Base-by-base conservation (phyloP, 2,113 vertebrate species). In the Scomber japonicus region DNA sequence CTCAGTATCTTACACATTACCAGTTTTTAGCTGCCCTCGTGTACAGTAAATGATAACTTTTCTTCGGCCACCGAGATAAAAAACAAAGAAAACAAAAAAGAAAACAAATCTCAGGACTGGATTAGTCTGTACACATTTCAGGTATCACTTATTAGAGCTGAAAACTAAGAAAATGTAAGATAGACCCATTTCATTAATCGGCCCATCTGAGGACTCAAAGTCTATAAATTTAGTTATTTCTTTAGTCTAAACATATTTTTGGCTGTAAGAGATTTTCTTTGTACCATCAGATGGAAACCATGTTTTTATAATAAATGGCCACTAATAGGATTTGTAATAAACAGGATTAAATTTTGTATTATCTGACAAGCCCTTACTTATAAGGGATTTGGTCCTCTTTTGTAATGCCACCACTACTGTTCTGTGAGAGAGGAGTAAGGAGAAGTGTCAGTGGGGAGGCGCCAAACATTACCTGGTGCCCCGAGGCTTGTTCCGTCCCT, bases 401-500 rank as follows among this genome's bases (percentile, higher is more conserved):
- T 55, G 19, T 67, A 30, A 48, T 60, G 50, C 17, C 48, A 21
- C 13, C 2, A 27, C 30, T 48, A 3, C 45, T 65, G 64, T 59
- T 11, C 65, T 57, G 17, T 57, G 55, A 15, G 30, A 81, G 59
- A 77, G 49, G 53, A 75, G 61, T 27, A 17, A 57, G 55, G n/a
- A 78, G 57, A 55, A 68, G 67, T 68, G 71, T 81, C 46, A 61
- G 60, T 78, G 66, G 69, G 53, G 35, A 76, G 66, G 78, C 4
- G 7, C 24, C 2, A 5, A 69, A 61, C 69, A 75, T 87, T 75
- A 88, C 87, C 91, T 88, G 84, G 70, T 83, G 48, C 82, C 84
- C 70, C 27, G 63, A 71, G 88, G 89, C 88, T 71, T 81, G 75
- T 91, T 84, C 82, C 14, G 76, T 85, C 78, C 80, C 81, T 71